Evolutionary conservation across 1,140 invertebrate species (phyloP).

Genomic region (Penaeus vannamei): DNA sequence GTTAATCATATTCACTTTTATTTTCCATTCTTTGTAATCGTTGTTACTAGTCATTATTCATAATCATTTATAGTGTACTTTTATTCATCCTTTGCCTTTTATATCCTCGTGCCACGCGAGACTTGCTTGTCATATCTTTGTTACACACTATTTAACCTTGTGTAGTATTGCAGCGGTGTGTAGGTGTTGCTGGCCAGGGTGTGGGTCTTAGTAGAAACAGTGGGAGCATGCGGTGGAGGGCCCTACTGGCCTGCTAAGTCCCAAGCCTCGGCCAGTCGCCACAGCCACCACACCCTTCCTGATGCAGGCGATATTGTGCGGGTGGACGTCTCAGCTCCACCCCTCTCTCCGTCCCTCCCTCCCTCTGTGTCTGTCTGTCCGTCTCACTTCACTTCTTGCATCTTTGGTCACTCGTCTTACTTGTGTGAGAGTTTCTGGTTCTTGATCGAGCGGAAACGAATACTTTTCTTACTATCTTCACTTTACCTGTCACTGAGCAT

Average conservation of each 20-base stretch:
- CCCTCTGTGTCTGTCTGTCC: not conserved
- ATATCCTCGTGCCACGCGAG: not conserved
- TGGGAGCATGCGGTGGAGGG: slow-evolving; percentile 45
- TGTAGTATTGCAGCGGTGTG: slow-evolving; percentile 41
- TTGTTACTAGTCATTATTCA: too few species aligned
- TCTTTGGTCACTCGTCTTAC: not conserved
- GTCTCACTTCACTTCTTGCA: not conserved
- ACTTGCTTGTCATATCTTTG: not conserved
- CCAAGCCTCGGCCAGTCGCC: slow-evolving; percentile 59
- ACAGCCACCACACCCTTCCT: slow-evolving; percentile 56
- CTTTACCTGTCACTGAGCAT: too few species aligned
- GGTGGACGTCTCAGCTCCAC: not conserved
- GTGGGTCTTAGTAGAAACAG: slow-evolving; percentile 65
- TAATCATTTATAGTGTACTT: too few species aligned
- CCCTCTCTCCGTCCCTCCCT: slow-evolving; percentile 12
- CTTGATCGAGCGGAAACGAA: too few species aligned
- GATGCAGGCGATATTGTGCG: not conserved
- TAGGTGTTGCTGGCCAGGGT: slow-evolving; percentile 51
- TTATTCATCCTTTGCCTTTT: too few species aligned
- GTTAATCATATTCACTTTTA: too few species aligned
- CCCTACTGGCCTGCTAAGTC: slow-evolving; percentile 68
- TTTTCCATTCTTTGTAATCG: too few species aligned
- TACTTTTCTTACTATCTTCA: too few species aligned
- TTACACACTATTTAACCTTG: not conserved
- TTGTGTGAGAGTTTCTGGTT: not conserved